Conservation (phyloP, 1,140 invertebrate species). For the Oreohelix idahoensis region DNA sequence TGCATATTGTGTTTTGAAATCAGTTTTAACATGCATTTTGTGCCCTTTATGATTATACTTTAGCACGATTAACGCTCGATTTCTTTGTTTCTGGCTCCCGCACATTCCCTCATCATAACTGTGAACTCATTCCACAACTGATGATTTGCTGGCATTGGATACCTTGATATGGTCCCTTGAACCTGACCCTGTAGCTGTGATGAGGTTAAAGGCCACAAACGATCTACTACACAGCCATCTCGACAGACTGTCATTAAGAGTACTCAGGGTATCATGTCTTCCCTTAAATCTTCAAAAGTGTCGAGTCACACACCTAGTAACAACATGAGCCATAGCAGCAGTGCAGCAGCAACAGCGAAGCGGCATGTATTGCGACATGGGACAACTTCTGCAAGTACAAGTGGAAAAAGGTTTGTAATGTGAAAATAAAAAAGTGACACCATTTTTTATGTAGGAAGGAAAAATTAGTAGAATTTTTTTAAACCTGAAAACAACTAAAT, state of each 20-base stretch:
- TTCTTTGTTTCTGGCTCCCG: no score
- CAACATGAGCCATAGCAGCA: slow-evolving; percentile 38
- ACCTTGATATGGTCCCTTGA: background rate
- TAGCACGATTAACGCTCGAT: no score
- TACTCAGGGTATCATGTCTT: slow-evolving; percentile 65
- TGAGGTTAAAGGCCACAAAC: slow-evolving; percentile 65
- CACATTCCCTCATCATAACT: no score
- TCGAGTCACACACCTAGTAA: slow-evolving; percentile 57
- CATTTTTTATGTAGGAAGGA: no score
- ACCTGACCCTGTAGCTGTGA: slow-evolving; percentile 51
- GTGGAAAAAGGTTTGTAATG: slow-evolving; percentile 62
- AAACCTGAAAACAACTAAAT: no score
- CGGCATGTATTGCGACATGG: slow-evolving; percentile 33
- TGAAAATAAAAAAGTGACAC: no score
- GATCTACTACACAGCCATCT: slow-evolving; percentile 63
- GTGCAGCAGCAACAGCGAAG: slow-evolving; percentile 43
- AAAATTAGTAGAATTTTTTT: no score
- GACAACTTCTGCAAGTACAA: slow-evolving; percentile 47
- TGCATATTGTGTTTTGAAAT: no score
- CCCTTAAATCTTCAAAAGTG: slow-evolving; percentile 67
- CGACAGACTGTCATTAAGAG: slow-evolving; percentile 61
- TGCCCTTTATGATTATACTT: no score
- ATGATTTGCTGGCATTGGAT: no score
- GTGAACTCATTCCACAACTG: no score
- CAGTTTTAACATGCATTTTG: no score